phyloP scores from a whole-genome alignment of 2,797 vertebrate species.

The Darevskia mixta region DNA sequence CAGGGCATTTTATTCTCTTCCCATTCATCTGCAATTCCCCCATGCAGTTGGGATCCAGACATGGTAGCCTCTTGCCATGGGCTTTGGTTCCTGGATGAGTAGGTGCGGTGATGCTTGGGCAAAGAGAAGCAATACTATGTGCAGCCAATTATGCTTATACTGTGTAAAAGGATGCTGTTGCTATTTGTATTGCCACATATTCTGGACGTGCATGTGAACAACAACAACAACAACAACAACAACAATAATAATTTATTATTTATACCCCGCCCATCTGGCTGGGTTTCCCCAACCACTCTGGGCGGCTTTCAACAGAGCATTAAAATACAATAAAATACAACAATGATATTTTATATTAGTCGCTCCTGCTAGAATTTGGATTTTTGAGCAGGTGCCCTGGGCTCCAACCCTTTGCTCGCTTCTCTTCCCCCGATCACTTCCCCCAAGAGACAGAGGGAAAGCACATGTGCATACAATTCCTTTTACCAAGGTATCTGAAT shows the following conservation, averaged over 20 bases:
- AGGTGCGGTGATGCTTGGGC: not conserved
- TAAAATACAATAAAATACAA: no score
- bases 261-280: no score
- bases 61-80: not conserved
- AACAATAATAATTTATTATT: not conserved
- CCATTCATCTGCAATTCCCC: not conserved
- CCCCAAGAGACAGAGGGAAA: no score
- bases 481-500: no score
- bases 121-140: not conserved
- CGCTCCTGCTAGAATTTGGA: not conserved
- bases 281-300: no score
- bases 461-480: no score
- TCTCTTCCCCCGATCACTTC: no score
- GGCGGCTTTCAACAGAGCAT: no score
- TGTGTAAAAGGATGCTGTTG: conserved; percentile 24
- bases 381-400: no score
- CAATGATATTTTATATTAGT: conserved; percentile 1
- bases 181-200: conserved; percentile 23
- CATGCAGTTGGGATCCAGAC: not conserved
- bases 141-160: accelerated
- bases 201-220: not conserved
- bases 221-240: no score
- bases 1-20: not conserved
- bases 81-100: not conserved
- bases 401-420: no score